Conservation (phyloP, 2,888 invertebrate genomes). For the Zhuqinia jingwanae region DNA sequence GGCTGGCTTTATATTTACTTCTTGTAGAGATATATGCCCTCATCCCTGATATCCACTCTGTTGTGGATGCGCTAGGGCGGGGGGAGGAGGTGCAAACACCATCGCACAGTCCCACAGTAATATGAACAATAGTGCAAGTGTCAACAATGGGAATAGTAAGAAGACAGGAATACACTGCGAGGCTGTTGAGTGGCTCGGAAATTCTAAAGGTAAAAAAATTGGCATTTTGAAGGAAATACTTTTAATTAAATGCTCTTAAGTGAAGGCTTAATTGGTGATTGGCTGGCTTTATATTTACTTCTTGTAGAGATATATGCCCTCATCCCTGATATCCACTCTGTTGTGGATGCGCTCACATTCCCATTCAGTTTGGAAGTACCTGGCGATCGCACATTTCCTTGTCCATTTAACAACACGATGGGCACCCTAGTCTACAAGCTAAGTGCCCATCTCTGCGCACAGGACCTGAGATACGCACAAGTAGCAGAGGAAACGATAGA, state of each 20-base stretch:
- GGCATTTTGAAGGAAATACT: too few species aligned
- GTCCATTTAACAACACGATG: conserved; percentile 59
- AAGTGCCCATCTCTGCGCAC: conserved; percentile 61
- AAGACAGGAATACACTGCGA: conserved; percentile 47
- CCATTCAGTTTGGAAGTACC: conserved; percentile 66
- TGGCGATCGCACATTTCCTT: conserved; percentile 45
- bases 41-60: conserved; percentile 60
- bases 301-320: conserved; percentile 59
- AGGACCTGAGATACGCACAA: conserved; percentile 57
- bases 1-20: too few species aligned
- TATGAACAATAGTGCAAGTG: neutral
- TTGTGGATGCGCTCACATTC: conserved; percentile 56
- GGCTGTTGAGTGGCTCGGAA: conserved; percentile 53
- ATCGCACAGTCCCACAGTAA: conserved; percentile 20
- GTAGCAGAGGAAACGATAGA: conserved; percentile 61
- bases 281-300: too few species aligned
- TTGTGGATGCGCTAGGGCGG: conserved; percentile 29
- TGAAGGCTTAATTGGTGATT: too few species aligned
- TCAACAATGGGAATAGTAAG: conserved; percentile 33
- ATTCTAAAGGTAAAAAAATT: conserved; percentile 58
- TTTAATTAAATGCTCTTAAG: too few species aligned
- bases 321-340: conserved; percentile 60
- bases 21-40: conserved; percentile 59
- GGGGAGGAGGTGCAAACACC: neutral
- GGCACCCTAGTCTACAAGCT: conserved; percentile 60